Conservation (phyloP, 1,140 invertebrate species). For the Acromyrmex charruanus region DNA sequence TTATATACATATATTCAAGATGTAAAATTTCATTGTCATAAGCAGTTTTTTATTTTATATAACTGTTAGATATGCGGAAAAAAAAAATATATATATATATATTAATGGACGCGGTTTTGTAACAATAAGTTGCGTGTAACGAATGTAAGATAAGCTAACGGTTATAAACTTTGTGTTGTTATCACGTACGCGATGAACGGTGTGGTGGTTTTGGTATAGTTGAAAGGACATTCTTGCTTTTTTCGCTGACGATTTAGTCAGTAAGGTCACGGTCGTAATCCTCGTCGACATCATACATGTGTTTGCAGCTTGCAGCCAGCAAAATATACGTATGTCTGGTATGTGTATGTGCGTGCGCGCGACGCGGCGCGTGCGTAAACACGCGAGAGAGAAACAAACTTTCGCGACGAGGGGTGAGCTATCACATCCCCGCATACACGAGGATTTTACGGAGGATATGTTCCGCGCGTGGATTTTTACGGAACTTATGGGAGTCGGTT, state of each 20-base stretch:
- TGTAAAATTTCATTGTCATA: background rate
- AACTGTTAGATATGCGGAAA: background rate
- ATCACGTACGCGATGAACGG: background rate
- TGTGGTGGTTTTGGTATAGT: background rate
- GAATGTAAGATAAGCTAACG: background rate
- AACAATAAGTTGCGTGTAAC: background rate
- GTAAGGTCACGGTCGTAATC: conserved; percentile 74
- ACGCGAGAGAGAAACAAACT: conserved; percentile 68
- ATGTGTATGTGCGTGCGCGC: conserved; percentile 23
- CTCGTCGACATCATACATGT: conserved; percentile 33
- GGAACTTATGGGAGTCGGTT: background rate
- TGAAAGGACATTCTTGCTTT: conserved; percentile 13
- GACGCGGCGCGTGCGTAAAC: conserved; percentile 73
- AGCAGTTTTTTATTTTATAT: conserved; percentile 9
- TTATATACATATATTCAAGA: background rate
- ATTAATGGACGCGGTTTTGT: background rate
- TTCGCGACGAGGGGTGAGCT: conserved; percentile 67
- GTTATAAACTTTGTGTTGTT: background rate
- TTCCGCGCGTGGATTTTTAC: conserved; percentile 15
- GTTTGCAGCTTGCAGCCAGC: conserved; percentile 21
- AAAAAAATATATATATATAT: background rate
- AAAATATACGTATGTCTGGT: background rate
- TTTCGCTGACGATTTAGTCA: conserved; percentile 51
- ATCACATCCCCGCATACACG: conserved; percentile 42
- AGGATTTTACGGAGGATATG: background rate